Conservation (phyloP, 2,113 vertebrate genomes). For the Ceratotherium simum region DNA sequence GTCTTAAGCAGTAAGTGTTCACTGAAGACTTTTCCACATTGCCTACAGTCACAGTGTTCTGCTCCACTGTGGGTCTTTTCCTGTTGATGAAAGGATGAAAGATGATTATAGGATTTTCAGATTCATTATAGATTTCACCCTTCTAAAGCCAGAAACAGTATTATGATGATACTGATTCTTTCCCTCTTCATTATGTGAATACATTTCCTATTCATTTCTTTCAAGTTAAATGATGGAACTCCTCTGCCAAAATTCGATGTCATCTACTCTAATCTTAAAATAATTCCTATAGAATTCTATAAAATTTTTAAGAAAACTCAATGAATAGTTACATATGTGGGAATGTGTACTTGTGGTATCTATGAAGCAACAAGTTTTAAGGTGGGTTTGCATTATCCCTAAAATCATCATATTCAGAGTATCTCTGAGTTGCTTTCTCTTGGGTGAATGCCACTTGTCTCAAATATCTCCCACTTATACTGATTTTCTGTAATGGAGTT, state of each 20-base stretch:
- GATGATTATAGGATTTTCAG: background rate
- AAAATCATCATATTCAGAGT: background rate
- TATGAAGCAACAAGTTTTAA: background rate
- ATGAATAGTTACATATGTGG: background rate
- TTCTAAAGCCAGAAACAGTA: background rate
- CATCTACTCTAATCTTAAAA: background rate
- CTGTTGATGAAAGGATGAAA: background rate
- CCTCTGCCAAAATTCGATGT: background rate
- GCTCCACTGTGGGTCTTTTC: background rate
- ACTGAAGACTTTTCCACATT: conserved; percentile 28
- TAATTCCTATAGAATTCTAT: background rate
- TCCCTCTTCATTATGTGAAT: background rate
- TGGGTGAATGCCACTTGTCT: background rate
- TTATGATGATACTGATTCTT: background rate
- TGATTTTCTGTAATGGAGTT: background rate
- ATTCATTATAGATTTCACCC: background rate
- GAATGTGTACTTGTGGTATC: background rate
- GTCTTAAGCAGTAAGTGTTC: conserved; percentile 49
- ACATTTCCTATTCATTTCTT: background rate
- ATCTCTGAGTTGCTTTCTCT: background rate
- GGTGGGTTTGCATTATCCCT: background rate
- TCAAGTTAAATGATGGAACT: background rate
- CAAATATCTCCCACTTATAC: background rate
- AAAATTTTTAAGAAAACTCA: background rate
- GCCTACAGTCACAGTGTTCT: background rate